These are phyloP conservation scores for Spisula solida DNA, from an alignment of 2,888 invertebrate genomes.

Conservation along the genomic window DNA sequence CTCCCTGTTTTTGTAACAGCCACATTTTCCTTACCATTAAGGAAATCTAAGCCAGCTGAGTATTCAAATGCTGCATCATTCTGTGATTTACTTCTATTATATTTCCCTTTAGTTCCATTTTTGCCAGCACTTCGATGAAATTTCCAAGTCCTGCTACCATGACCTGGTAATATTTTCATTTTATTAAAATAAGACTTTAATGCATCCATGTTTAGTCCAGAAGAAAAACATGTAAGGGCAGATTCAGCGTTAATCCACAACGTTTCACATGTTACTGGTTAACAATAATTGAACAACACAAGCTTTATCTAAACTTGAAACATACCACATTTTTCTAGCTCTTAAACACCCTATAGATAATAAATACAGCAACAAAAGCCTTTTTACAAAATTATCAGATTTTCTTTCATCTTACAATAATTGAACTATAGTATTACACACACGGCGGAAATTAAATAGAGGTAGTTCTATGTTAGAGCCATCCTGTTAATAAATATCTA, in stretches of 20 bases:
- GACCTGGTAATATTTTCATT: constrained; percentile 72
- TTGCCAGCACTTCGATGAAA: constrained; percentile 57
- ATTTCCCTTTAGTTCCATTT: constrained; percentile 58
- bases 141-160: constrained; percentile 68
- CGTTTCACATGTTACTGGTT: background rate
- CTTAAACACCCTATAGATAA: background rate
- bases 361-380: constrained; percentile 10
- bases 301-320: background rate
- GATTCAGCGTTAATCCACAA: too few species aligned
- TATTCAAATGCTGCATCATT: constrained; percentile 64
- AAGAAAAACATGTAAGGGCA: background rate
- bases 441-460: background rate
- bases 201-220: constrained; percentile 76
- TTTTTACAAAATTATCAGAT: background rate
- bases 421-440: background rate
- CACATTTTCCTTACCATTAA: constrained; percentile 57
- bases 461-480: background rate
- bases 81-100: constrained; percentile 66
- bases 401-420: constrained; percentile 1
- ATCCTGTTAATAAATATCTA: background rate
- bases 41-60: constrained; percentile 31
- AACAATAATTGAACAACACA: background rate
- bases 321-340: background rate
- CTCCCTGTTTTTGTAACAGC: constrained; percentile 53
- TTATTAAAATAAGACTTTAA: constrained; percentile 81